A percentile compares a stretch with the other conserved stretches of the same genome.
Evolutionary conservation across 2,888 invertebrate genomes (phyloP).

Genomic region (Ophion slaviceki): DNA sequence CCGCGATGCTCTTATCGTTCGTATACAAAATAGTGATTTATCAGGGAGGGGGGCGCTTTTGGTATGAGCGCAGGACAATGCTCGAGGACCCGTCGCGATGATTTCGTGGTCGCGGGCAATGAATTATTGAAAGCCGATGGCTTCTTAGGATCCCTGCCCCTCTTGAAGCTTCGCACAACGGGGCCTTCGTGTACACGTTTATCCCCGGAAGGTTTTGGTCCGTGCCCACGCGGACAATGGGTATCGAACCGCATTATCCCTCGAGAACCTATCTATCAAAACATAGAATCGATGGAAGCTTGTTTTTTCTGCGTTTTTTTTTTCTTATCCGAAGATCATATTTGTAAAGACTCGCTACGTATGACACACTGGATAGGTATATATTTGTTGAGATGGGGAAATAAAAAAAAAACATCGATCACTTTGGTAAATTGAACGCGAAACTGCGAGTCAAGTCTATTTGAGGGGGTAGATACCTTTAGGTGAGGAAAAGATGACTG

Average conservation of each 20-base stretch:
- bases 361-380: background rate
- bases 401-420: background rate
- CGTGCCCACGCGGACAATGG: conserved; percentile 56
- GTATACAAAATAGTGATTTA: conserved; percentile 55
- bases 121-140: conserved; percentile 60
- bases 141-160: conserved; percentile 27
- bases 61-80: conserved; percentile 14
- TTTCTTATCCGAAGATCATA: conserved; percentile 13
- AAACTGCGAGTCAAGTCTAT: background rate
- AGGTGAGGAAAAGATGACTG: no score
- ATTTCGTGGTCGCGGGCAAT: conserved; percentile 39
- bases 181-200: conserved; percentile 14
- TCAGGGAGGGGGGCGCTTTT: conserved; percentile 2
- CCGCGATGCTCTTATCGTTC: conserved; percentile 15
- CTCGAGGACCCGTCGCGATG: conserved; percentile 12
- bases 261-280: conserved; percentile 48
- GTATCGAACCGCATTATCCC: conserved; percentile 16
- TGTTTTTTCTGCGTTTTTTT: conserved; percentile 26
- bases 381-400: background rate
- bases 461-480: background rate
- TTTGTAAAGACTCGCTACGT: conserved; percentile 6
- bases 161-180: conserved; percentile 6
- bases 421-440: conserved; percentile 11
- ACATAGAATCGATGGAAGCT: conserved; percentile 41
- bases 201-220: conserved; percentile 44